Conservation (phyloP, 2,888 invertebrate species). For the Chymomyza amoena region DNA sequence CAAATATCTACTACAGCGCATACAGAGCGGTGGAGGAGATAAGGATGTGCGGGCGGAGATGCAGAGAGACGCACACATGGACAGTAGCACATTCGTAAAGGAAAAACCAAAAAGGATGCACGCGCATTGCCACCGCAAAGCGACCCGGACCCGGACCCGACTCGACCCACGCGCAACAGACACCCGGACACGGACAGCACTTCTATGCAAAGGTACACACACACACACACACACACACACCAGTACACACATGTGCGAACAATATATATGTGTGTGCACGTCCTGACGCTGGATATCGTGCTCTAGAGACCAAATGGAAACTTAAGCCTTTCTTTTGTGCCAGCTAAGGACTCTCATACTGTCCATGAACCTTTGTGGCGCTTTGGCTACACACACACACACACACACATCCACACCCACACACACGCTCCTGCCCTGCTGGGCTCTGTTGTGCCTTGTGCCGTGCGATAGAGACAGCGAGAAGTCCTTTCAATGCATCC, state of each 20-base stretch:
- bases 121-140: conserved; percentile 41
- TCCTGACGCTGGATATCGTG: conserved; percentile 68
- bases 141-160: conserved; percentile 10
- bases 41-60: background rate
- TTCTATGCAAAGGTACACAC: conserved; percentile 15
- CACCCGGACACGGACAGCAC: conserved; percentile 2
- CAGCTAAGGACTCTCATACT: conserved; percentile 70
- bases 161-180: background rate
- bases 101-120: conserved; percentile 34
- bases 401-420: background rate
- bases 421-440: background rate
- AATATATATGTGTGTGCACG: conserved; percentile 31
- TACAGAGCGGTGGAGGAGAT: background rate
- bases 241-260: conserved; percentile 10
- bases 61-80: background rate
- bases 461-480: conserved; percentile 6
- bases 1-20: conserved; percentile 55
- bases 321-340: conserved; percentile 76
- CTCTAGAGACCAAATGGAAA: conserved; percentile 76
- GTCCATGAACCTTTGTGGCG: conserved; percentile 73
- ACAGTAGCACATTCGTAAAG: conserved; percentile 34
- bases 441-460: background rate
- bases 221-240: conserved; percentile 24
- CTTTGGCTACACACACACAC: conserved; percentile 26
- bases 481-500: conserved; percentile 63